Conservation (phyloP, 2,888 invertebrate species). For the Gnatocerus cornutus region DNA sequence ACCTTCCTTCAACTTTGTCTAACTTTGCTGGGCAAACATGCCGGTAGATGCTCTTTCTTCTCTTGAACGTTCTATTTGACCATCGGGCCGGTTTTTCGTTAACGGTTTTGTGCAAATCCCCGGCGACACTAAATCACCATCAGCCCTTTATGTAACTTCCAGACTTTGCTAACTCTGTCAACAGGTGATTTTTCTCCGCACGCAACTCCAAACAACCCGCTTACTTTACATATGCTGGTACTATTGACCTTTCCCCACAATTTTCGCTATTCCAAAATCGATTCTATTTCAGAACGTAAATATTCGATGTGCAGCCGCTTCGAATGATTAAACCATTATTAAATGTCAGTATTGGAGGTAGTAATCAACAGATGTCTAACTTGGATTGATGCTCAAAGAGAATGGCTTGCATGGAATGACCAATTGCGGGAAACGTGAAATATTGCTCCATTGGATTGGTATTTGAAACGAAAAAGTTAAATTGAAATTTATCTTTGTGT, state of each 20-base stretch:
- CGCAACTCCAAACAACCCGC: slow-evolving; percentile 14
- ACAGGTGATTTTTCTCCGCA: slow-evolving; percentile 47
- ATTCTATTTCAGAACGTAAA: neutral
- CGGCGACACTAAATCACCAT: slow-evolving; percentile 44
- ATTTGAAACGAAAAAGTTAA: slow-evolving; percentile 2
- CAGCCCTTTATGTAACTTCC: slow-evolving; percentile 38
- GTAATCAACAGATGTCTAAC: too few species aligned
- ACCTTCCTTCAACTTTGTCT: slow-evolving; percentile 2
- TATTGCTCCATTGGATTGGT: neutral
- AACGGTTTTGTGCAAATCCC: slow-evolving; percentile 42
- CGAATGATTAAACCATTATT: slow-evolving; percentile 3
- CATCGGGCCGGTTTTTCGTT: slow-evolving; percentile 31
- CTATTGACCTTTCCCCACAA: neutral
- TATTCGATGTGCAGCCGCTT: neutral
- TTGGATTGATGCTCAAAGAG: neutral
- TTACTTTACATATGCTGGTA: neutral
- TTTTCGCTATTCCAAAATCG: slow-evolving; percentile 2
- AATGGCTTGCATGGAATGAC: neutral
- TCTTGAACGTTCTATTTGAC: slow-evolving; percentile 22
- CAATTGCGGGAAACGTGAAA: neutral
- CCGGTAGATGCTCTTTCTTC: slow-evolving; percentile 22
- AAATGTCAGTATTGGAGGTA: neutral
- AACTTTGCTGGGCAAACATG: neutral
- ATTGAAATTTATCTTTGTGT: neutral
- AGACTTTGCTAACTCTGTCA: slow-evolving; percentile 37